Conservation (phyloP, 2,113 vertebrate genomes). For the Dermatemys mawii region DNA sequence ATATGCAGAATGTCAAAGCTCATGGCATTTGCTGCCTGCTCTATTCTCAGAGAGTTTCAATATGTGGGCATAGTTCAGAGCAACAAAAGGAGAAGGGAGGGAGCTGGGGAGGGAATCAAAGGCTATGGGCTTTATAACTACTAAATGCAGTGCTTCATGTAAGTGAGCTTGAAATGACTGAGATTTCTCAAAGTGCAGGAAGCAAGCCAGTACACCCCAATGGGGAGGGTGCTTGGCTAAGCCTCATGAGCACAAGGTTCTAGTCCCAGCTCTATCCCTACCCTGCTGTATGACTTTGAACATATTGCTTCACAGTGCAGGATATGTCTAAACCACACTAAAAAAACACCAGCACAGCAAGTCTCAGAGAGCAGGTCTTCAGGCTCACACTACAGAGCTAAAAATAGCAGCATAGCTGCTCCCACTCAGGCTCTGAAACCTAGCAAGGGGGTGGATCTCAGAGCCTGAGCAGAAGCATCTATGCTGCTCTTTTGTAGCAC, state of each 20-base stretch:
- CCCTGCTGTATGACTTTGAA: not conserved
- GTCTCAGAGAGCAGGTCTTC: not conserved
- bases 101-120: not conserved
- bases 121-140: not conserved
- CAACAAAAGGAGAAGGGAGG: not conserved
- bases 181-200: rapidly evolving
- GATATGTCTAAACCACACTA: not conserved
- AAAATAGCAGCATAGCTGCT: not conserved
- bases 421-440: not conserved
- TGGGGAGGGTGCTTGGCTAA: too few species aligned
- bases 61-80: rapidly evolving
- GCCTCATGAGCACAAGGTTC: not conserved
- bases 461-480: not conserved
- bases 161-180: not conserved
- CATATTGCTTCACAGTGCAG: rapidly evolving
- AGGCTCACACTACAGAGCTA: not conserved
- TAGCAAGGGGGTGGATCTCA: not conserved
- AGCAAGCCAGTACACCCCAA: not conserved
- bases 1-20: not conserved
- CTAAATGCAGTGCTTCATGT: not conserved
- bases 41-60: not conserved
- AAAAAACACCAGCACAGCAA: not conserved
- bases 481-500: not conserved
- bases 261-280: rapidly evolving
- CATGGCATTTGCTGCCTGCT: not conserved